Conservation (phyloP, 2,797 vertebrate species). For the Triplophysa yarkandensis region DNA sequence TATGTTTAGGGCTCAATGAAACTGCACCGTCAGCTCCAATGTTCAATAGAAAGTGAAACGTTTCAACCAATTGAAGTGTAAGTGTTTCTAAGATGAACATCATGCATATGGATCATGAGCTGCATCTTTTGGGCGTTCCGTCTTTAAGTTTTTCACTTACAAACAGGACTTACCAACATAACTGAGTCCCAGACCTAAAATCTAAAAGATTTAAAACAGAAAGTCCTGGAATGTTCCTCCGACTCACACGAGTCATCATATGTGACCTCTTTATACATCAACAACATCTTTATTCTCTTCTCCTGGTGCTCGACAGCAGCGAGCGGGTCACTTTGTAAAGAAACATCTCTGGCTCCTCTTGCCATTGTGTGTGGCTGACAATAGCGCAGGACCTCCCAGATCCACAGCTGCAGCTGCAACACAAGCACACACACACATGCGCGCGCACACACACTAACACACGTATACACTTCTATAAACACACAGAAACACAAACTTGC, state of each 20-base stretch:
- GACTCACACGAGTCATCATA: conserved; percentile 69
- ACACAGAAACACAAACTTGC: background rate
- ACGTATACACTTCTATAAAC: too few species aligned
- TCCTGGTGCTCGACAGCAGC: conserved; percentile 70
- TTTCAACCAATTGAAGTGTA: background rate
- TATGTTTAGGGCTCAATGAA: background rate
- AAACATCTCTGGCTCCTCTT: conserved; percentile 75
- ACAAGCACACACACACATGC: conserved; percentile 1
- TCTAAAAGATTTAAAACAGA: background rate
- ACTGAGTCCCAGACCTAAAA: too few species aligned
- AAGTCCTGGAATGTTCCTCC: conserved; percentile 13
- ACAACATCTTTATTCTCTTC: conserved; percentile 74
- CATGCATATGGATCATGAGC: background rate
- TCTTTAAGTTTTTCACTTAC: background rate
- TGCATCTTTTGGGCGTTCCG: background rate
- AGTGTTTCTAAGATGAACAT: background rate
- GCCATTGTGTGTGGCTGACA: conserved; percentile 81
- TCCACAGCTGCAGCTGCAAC: conserved; percentile 82
- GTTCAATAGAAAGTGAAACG: background rate
- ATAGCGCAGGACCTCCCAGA: conserved; percentile 87
- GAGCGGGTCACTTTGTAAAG: conserved; percentile 77
- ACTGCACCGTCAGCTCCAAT: background rate
- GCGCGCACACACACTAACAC: background rate
- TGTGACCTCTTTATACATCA: conserved; percentile 72
- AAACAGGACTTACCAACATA: too few species aligned